Evolutionary conservation across 2,113 vertebrate species (phyloP).

Genomic region (Mormyrus lacerda): DNA sequence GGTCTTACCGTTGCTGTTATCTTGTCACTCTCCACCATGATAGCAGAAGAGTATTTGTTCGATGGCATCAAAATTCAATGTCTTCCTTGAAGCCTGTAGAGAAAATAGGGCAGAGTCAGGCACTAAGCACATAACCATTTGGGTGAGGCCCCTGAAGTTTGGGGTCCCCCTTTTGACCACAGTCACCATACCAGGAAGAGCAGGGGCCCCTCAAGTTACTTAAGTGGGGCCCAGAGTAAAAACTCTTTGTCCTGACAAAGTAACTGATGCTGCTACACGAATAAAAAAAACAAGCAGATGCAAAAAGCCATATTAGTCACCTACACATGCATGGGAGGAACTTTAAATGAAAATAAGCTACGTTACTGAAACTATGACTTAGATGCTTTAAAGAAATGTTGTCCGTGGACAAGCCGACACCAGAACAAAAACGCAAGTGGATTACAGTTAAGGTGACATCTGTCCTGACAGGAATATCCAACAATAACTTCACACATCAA

Average conservation of each 20-base stretch:
- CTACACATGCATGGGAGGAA: neutral
- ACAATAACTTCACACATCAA: neutral
- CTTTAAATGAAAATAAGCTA: neutral
- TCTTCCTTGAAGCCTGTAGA: conserved; percentile 49
- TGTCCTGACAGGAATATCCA: neutral
- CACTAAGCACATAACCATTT: neutral
- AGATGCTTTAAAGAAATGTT: neutral
- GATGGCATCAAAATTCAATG: conserved; percentile 54
- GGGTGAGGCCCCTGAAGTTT: neutral
- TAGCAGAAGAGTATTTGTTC: conserved; percentile 53
- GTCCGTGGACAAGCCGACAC: neutral
- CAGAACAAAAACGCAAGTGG: neutral
- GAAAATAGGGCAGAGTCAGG: conserved; percentile 13
- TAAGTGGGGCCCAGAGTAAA: neutral
- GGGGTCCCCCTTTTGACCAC: neutral
- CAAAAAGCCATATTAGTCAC: neutral
- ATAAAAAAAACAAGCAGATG: neutral
- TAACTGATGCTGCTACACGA: neutral
- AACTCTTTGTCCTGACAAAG: neutral
- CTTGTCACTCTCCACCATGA: conserved; percentile 58
- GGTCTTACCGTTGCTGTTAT: conserved; percentile 58
- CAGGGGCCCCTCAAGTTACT: neutral
- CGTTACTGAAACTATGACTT: neutral
- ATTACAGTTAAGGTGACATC: neutral
- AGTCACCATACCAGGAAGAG: neutral